Percentiles rank a stretch among this genome's conserved stretches.
These are phyloP conservation scores for Drosophila quinaria DNA, from an alignment of 2,888 invertebrate species.

Conservation along the genomic window DNA sequence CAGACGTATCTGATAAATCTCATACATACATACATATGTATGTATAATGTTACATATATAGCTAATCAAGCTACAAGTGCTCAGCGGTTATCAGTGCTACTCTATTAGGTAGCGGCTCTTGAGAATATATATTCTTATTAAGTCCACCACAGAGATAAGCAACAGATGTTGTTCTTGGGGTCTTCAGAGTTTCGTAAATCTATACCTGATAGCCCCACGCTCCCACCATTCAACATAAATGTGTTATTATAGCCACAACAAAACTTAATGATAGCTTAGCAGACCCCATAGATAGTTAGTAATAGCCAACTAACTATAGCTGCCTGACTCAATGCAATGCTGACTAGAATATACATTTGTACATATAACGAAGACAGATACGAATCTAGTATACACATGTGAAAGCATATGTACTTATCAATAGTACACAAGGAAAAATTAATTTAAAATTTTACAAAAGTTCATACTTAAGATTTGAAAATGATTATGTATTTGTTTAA, in stretches of 20 bases:
- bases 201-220: conserved; percentile 11
- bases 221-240: conserved; percentile 10
- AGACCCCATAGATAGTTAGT: conserved; percentile 6
- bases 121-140: conserved; percentile 16
- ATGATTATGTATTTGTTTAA: not conserved
- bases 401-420: conserved; percentile 5
- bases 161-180: conserved; percentile 18
- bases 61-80: conserved; percentile 35
- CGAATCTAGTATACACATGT: conserved; percentile 8
- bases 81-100: conserved; percentile 44
- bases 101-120: conserved; percentile 31
- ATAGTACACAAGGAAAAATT: conserved; percentile 1
- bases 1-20: conserved; percentile 36
- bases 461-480: not conserved
- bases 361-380: conserved; percentile 5
- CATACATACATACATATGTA: conserved; percentile 2
- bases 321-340: conserved; percentile 14
- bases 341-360: conserved; percentile 4
- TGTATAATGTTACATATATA: not conserved
- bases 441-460: not conserved
- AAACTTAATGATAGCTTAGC: not conserved
- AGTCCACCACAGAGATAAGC: conserved; percentile 32
- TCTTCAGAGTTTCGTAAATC: conserved; percentile 9
- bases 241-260: conserved; percentile 13
- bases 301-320: not conserved